Base-by-base conservation (phyloP, 1,140 invertebrate genomes). In the Drosophila ogumai region DNA sequence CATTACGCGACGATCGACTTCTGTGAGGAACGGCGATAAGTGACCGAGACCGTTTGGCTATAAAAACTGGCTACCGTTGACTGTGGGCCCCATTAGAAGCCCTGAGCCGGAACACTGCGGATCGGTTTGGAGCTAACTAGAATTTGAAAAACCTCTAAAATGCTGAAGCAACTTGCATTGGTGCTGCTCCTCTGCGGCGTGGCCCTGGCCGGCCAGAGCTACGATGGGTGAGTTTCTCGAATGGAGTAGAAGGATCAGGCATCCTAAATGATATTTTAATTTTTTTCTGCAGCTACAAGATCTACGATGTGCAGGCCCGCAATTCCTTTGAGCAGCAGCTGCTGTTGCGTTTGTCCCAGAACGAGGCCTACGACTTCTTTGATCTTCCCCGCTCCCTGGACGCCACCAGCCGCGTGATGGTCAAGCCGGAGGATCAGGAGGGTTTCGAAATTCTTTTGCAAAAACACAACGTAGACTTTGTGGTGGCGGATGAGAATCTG, bases 151-250 rank as follows among this genome's bases (percentile, higher is more conserved):
- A 36, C 0, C 34, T 2, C 1, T 32, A 12, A 69, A 59, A 73
- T 90, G 60, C 36, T 90, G n/a, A 90, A 85, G 67, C 44, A 41
- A 49, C 66, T 74, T 17, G 49, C 65, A n/a, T 15, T 64, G 54
- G 25, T 87, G 73, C 66, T 85, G 75, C 75, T 92, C 36, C 57
- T 91, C 15, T 75, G 81, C 74, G 69, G 75, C 54, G 36, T 71
- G 22, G 78, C 68, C 47, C 47, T 87, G 10, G 82, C 75, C 13
- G 57, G 40, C 28, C 22, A 66, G 8, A 74, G 41, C 64, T 92
- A 92, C 49, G 74, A 92, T 2, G 91, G 91, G 91, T 92, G 58
- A 92, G 91, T 92, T 17, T 47, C n/a, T 15, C 9, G 12, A 32
- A 6, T 8, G 15, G 2, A 59, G 5, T 22, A 41, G 8, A 4